Percentiles rank a stretch among this genome's conserved stretches.
phyloP scores from a whole-genome alignment of 2,888 invertebrate genomes.

The Drosophila pseudotakahashii region DNA sequence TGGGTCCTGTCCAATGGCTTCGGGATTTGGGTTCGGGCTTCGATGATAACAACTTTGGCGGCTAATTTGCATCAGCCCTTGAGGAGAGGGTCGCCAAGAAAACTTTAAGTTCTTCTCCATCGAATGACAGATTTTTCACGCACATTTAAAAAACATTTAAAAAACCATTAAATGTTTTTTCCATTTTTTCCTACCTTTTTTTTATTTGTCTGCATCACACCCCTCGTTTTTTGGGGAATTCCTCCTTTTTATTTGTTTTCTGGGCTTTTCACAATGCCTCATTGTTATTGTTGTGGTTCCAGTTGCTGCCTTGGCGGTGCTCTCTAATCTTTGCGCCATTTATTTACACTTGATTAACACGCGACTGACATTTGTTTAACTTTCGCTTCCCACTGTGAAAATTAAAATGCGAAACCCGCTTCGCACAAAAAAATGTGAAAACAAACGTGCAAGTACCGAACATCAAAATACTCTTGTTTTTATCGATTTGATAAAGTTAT shows the following conservation, averaged over 20 bases:
- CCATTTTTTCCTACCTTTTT: slow-evolving; percentile 27
- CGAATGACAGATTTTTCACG: slow-evolving; percentile 69
- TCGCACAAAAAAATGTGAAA: slow-evolving; percentile 47
- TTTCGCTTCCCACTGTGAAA: slow-evolving; percentile 66
- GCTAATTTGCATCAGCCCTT: slow-evolving; percentile 76
- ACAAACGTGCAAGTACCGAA: background rate
- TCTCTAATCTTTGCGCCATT: slow-evolving; percentile 84
- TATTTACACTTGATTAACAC: slow-evolving; percentile 84
- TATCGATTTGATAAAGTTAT: fast-evolving
- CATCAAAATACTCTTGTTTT: background rate
- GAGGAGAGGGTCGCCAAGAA: slow-evolving; percentile 8
- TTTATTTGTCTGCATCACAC: slow-evolving; percentile 60
- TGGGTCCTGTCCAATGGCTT: slow-evolving; percentile 54
- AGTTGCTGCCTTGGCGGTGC: slow-evolving; percentile 47
- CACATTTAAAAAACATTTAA: slow-evolving; percentile 82
- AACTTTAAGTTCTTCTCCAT: slow-evolving; percentile 48
- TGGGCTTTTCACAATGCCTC: slow-evolving; percentile 42
- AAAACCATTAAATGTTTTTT: slow-evolving; percentile 79
- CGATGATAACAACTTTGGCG: slow-evolving; percentile 52
- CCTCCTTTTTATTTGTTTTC: slow-evolving; percentile 44
- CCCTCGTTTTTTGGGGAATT: slow-evolving; percentile 36
- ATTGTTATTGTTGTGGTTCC: slow-evolving; percentile 31
- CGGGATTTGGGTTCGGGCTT: slow-evolving; percentile 45
- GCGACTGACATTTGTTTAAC: slow-evolving; percentile 83
- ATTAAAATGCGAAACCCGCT: slow-evolving; percentile 67